Percentiles rank a stretch among this genome's conserved stretches.
These are phyloP conservation scores for Phalacrocorax pelagicus DNA, from an alignment of 2,113 vertebrate genomes.

Conservation along the genomic window DNA sequence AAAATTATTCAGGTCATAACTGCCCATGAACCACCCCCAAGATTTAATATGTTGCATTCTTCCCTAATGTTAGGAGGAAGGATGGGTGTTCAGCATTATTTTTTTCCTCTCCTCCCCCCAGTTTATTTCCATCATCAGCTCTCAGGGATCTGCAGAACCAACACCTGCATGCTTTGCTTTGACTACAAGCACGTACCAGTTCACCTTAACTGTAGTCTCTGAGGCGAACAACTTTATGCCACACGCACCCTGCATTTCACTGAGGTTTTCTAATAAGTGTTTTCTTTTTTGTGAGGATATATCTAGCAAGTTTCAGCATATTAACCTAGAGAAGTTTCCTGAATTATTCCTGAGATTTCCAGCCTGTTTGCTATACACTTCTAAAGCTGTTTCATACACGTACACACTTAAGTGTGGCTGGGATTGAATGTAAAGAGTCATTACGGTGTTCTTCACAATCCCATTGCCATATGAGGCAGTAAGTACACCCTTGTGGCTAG, in stretches of 20 bases:
- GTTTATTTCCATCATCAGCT: not conserved
- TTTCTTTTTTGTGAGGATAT: not conserved
- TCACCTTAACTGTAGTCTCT: not conserved
- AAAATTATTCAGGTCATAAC: not conserved
- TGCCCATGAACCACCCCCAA: not conserved
- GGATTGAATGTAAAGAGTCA: constrained; percentile 28
- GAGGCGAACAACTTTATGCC: not conserved
- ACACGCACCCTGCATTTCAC: not conserved
- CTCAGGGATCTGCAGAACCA: not conserved
- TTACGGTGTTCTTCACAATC: not conserved
- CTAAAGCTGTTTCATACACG: not conserved
- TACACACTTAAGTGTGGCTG: not conserved
- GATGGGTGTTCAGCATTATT: not conserved
- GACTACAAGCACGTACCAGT: rapidly evolving
- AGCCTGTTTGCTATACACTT: not conserved
- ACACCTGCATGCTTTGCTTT: not conserved
- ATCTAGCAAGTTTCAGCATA: not conserved
- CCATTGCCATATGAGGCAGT: not conserved
- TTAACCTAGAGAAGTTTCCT: not conserved
- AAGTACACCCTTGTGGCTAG: constrained; percentile 36
- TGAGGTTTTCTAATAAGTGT: not conserved
- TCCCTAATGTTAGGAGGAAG: not conserved
- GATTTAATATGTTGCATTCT: not conserved
- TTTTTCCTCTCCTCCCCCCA: too few relatives aligned
- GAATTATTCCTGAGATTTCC: not conserved